Conservation (phyloP, 37 sponge, comb jelly and placozoan genomes). For the Haliclona indistincta region DNA sequence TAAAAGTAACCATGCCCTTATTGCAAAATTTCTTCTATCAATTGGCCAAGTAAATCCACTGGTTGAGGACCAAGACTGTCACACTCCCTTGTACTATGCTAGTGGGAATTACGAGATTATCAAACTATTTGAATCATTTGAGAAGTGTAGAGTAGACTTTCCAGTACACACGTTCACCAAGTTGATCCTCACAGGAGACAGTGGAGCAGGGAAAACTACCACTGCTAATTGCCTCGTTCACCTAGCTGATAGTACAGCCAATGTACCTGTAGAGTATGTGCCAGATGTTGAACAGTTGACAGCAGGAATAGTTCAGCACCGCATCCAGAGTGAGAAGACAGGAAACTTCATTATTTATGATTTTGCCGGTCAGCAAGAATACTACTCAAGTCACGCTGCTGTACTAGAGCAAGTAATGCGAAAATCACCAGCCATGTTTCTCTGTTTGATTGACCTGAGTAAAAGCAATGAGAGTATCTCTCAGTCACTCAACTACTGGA, state of each 20-base stretch:
- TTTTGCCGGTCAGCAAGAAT: constrained; percentile 22
- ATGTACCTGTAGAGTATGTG: background rate
- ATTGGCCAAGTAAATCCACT: background rate
- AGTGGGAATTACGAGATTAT: background rate
- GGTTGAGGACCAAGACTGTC: too few relatives aligned
- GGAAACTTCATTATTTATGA: constrained; percentile 11
- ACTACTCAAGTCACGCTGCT: constrained; percentile 1
- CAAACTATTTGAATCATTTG: background rate
- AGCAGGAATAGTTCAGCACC: constrained; percentile 12
- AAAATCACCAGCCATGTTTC: background rate
- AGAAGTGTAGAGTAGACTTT: too few relatives aligned
- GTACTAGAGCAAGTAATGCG: constrained; percentile 10
- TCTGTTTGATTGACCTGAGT: background rate
- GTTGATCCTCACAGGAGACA: background rate
- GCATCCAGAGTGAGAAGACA: background rate
- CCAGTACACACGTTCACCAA: too few relatives aligned
- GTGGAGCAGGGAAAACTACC: background rate
- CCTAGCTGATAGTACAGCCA: background rate
- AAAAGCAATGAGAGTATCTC: background rate
- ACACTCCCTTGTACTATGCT: background rate
- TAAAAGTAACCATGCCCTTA: background rate
- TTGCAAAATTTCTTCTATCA: constrained; percentile 1
- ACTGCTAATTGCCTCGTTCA: too few relatives aligned
- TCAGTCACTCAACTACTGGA: background rate
- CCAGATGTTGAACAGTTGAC: background rate